Base-by-base conservation (phyloP, 2,113 vertebrate genomes). In the Melanotaenia duboulayi region DNA sequence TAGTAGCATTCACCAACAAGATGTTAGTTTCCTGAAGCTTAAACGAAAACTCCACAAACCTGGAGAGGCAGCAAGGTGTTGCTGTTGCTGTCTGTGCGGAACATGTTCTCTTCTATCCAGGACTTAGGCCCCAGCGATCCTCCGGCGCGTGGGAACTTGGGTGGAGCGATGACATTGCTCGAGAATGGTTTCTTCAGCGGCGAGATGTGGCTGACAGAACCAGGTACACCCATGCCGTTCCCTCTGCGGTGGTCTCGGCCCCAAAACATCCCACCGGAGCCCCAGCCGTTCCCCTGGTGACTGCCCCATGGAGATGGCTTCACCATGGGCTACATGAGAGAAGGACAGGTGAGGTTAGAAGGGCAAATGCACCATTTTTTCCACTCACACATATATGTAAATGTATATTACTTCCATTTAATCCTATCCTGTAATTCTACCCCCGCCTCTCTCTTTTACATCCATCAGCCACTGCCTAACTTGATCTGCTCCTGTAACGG, bases 111-210 rank as follows among this genome's bases (percentile, higher is more conserved):
- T 92, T 98, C 97, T 46, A 96, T 94, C 97, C 97, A 99, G 50
- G 96, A 95, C 90, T 98, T 99, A 58, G 96, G 97, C 81, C 96
- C 95, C 90, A 97, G 90, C 1, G 96, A 95, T 46, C 95, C 95
- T 40, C 92, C 95, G 1, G 96, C 95, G 63, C 97, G 97, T 69
- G 96, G 96, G 87, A 97, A 99, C 93, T 98, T 99, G 71, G 97
- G 97, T 17, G 97, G 97, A 73, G 97, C 97, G 86, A 99, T 99
- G 94, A 99, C 95, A 84, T 95, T 97, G 92, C 97, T 96, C 65
- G 96, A 97, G 92, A 96, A 99, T 1, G 97, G 95, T 82, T 99
- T 99, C 94, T 99, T 99, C 94, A 98, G 88, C 63, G 97, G 97
- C 9, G 97, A 99, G 74, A 95, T 95, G 87, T 98, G 97, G 83